Percentiles rank a stretch among this genome's conserved stretches.
Conservation (phyloP, 2,888 invertebrate genomes). For the Heliconius ismenius region DNA sequence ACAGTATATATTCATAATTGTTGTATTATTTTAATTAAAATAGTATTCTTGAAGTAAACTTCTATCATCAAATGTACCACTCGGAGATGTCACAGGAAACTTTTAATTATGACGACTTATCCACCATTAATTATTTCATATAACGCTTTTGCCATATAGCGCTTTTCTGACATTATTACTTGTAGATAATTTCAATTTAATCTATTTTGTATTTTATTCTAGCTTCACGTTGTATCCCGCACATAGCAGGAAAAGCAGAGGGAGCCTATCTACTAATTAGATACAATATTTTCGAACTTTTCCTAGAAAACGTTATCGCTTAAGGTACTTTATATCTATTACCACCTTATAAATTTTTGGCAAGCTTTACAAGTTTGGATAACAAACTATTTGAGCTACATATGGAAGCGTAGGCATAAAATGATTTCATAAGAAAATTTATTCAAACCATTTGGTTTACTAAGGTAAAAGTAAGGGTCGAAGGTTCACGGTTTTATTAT, state of each 20-base stretch:
- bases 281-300: not conserved
- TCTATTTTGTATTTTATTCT: not conserved
- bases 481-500: not conserved
- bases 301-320: not conserved
- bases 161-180: not conserved
- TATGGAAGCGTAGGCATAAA: not conserved
- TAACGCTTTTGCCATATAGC: not conserved
- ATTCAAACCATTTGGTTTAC: not conserved
- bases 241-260: no score
- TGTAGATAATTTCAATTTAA: not conserved
- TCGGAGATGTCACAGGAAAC: constrained; percentile 1
- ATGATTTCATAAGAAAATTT: constrained; percentile 7
- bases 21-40: not conserved
- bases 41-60: not conserved
- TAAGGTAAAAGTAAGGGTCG: not conserved
- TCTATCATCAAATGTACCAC: not conserved
- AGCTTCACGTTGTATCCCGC: not conserved
- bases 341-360: constrained; percentile 11
- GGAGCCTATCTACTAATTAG: no score
- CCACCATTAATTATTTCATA: not conserved
- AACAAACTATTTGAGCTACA: not conserved
- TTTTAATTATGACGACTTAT: not conserved
- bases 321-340: not conserved
- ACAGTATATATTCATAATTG: not conserved
- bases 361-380: constrained; percentile 8